Evolutionary conservation across 2,797 vertebrate genomes (phyloP).

Genomic region (Lagorchestes hirsutus): DNA sequence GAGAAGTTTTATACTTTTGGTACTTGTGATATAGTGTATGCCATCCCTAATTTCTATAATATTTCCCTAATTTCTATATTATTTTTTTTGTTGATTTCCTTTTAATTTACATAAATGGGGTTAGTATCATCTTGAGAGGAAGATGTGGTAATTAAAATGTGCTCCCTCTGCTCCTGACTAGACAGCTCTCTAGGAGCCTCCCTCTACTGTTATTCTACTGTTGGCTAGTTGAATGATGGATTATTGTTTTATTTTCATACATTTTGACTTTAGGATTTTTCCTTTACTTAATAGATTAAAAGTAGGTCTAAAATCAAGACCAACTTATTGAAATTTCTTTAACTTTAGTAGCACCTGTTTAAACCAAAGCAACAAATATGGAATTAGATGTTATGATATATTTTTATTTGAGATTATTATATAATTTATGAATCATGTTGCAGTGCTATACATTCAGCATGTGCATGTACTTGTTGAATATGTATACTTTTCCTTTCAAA

Average conservation of each 20-base stretch:
- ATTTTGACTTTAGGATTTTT: background rate
- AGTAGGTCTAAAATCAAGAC: background rate
- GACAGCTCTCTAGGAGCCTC: background rate
- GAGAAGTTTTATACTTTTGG: conserved; percentile 23
- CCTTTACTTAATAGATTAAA: background rate
- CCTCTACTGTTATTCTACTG: background rate
- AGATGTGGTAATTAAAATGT: conserved; percentile 11
- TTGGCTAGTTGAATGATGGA: background rate
- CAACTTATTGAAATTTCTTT: background rate
- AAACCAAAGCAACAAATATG: background rate
- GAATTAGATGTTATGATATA: conserved; percentile 14
- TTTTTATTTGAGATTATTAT: background rate
- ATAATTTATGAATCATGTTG: background rate
- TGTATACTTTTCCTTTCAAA: background rate
- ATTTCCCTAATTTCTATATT: background rate
- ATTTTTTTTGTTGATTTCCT: conserved; percentile 9
- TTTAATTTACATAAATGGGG: background rate
- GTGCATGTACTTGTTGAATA: background rate
- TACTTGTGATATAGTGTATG: conserved; percentile 56
- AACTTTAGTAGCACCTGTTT: background rate
- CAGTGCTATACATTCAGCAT: background rate
- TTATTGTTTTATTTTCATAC: background rate
- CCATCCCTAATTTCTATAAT: background rate
- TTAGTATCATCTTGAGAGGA: background rate
- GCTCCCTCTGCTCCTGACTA: background rate